Conservation (phyloP, 92 coral and sea anemone species). For the Metridium senile region DNA sequence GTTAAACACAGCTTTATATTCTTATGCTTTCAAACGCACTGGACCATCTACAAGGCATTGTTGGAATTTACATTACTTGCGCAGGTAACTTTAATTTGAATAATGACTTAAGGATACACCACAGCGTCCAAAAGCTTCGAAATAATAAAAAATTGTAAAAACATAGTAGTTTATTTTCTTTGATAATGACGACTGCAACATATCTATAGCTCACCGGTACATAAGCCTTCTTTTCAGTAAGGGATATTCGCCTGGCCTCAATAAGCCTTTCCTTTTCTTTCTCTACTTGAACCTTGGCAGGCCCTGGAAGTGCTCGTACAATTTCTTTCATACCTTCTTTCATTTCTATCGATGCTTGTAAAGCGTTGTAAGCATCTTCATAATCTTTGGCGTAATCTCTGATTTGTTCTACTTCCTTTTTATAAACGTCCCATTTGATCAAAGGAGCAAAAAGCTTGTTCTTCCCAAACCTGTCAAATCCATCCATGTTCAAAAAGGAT, state of each 20-base stretch:
- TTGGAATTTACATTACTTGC: too few relatives aligned
- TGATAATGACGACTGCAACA: too few relatives aligned
- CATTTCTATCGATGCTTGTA: conserved; percentile 11
- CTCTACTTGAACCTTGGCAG: not conserved
- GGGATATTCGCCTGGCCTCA: conserved; percentile 13
- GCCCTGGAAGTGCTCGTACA: not conserved
- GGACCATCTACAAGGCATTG: too few relatives aligned
- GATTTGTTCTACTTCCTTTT: not conserved
- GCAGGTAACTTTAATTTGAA: too few relatives aligned
- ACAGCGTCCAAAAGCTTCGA: too few relatives aligned
- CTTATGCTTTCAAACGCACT: too few relatives aligned
- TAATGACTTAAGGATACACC: too few relatives aligned
- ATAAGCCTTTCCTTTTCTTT: conserved; percentile 14
- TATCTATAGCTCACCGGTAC: conserved; percentile 29
- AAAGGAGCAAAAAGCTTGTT: conserved; percentile 24
- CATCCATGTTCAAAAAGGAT: conserved; percentile 14
- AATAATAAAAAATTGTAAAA: too few relatives aligned
- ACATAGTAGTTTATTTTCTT: too few relatives aligned
- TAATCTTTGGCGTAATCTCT: conserved; percentile 1
- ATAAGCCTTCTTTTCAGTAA: conserved; percentile 13
- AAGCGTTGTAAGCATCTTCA: conserved; percentile 5
- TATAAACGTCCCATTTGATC: conserved; percentile 14
- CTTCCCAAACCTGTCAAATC: conserved; percentile 29
- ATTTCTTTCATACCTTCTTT: not conserved
- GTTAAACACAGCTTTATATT: too few relatives aligned